These are phyloP conservation scores for Zoanthus sansibaricus DNA, from an alignment of 92 coral and sea anemone genomes.

Conservation along the genomic window DNA sequence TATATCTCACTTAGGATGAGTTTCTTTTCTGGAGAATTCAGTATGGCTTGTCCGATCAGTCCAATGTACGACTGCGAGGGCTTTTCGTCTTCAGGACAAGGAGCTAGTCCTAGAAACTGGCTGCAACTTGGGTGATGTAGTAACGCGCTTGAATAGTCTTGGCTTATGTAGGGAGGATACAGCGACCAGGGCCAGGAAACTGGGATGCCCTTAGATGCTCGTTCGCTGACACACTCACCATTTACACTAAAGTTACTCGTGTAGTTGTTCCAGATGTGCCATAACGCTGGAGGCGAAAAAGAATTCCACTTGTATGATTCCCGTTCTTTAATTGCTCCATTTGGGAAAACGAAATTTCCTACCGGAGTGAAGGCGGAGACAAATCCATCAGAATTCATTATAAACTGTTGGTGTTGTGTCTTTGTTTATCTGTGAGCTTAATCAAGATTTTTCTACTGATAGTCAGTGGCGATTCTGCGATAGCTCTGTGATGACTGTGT, in stretches of 20 bases:
- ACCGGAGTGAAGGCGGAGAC: slow-evolving; percentile 40
- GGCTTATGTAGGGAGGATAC: slow-evolving; percentile 50
- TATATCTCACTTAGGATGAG: slow-evolving; percentile 89
- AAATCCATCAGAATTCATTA: slow-evolving; percentile 21
- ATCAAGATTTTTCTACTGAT: slow-evolving; percentile 1
- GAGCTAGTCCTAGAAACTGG: slow-evolving; percentile 54
- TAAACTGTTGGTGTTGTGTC: neutral
- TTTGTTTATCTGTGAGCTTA: neutral
- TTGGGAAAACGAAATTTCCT: slow-evolving; percentile 23
- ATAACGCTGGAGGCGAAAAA: slow-evolving; percentile 28
- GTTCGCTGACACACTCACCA: neutral
- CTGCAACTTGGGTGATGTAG: slow-evolving; percentile 32
- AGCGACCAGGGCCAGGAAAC: slow-evolving; percentile 46
- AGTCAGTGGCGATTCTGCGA: slow-evolving; percentile 18
- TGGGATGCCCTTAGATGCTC: neutral
- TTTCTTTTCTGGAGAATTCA: slow-evolving; percentile 86
- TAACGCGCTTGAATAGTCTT: slow-evolving; percentile 57
- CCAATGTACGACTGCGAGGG: slow-evolving; percentile 93
- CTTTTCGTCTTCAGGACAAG: slow-evolving; percentile 82
- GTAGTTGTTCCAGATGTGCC: slow-evolving; percentile 37
- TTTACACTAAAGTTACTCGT: slow-evolving; percentile 3
- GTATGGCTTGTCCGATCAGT: slow-evolving; percentile 85
- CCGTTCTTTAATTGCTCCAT: slow-evolving; percentile 23
- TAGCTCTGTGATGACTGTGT: neutral
- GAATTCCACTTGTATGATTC: slow-evolving; percentile 39